These are phyloP conservation scores for Trematomus loennbergii DNA, from an alignment of 2,113 vertebrate genomes.

Conservation along the genomic window DNA sequence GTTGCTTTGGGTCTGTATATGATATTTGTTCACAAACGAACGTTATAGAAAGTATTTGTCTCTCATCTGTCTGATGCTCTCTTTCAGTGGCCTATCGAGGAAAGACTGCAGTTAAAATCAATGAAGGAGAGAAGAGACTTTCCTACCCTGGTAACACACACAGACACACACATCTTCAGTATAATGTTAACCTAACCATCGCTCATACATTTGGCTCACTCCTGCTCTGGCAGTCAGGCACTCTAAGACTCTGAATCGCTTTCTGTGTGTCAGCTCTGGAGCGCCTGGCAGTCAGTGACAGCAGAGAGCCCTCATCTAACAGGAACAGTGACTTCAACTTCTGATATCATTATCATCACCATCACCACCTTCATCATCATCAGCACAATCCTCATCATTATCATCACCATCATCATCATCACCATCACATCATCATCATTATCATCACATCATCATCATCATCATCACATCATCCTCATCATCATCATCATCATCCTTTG, in stretches of 20 bases:
- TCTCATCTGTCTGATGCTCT: constrained; percentile 6
- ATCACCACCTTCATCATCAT: constrained; percentile 4
- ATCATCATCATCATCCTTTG: too few relatives aligned
- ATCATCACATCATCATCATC: too few relatives aligned
- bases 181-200: background rate
- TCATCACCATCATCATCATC: background rate
- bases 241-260: background rate
- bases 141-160: constrained; percentile 77
- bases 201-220: background rate
- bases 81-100: constrained; percentile 80
- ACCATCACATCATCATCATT: too few relatives aligned
- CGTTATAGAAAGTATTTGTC: background rate
- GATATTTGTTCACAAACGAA: background rate
- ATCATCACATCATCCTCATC: too few relatives aligned
- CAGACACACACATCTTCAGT: background rate
- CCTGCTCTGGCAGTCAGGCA: too few relatives aligned
- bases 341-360: constrained; percentile 40
- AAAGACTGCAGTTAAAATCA: constrained; percentile 55
- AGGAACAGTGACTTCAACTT: constrained; percentile 77
- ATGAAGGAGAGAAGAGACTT: constrained; percentile 65
- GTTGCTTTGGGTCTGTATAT: background rate
- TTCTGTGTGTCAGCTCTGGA: constrained; percentile 75
- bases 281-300: constrained; percentile 70
- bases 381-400: constrained; percentile 18
- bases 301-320: constrained; percentile 81